Evolutionary conservation across 2,888 invertebrate genomes (phyloP).

Genomic region (Meliscaeva auricollis): DNA sequence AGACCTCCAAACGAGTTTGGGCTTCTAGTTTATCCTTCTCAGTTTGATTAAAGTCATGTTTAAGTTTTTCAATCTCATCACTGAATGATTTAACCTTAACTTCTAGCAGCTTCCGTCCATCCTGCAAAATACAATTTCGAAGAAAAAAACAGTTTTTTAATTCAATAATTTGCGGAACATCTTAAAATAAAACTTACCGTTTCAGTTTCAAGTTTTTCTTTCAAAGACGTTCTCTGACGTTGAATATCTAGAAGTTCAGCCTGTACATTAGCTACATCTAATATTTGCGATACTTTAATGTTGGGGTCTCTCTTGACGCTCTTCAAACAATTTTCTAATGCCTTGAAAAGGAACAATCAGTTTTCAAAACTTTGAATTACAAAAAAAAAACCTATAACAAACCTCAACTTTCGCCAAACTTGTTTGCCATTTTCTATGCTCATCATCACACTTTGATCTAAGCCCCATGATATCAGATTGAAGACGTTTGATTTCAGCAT

Average conservation of each 20-base stretch:
- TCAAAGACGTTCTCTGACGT: constrained; percentile 85
- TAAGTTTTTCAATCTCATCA: constrained; percentile 85
- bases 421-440: constrained; percentile 81
- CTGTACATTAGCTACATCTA: constrained; percentile 86
- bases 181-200: constrained; percentile 77
- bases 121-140: constrained; percentile 77
- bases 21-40: constrained; percentile 91
- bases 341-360: constrained; percentile 76
- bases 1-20: constrained; percentile 92
- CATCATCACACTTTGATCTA: constrained; percentile 80
- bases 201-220: constrained; percentile 84
- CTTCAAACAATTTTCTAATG: constrained; percentile 85
- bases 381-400: neutral
- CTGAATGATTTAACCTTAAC: constrained; percentile 83
- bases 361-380: neutral
- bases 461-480: constrained; percentile 81
- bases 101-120: constrained; percentile 84
- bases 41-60: constrained; percentile 87
- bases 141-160: too few relatives aligned
- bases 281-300: constrained; percentile 84
- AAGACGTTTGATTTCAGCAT: constrained; percentile 81
- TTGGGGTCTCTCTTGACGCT: constrained; percentile 83
- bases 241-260: constrained; percentile 86
- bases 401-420: constrained; percentile 82
- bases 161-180: too few relatives aligned